phyloP scores from a whole-genome alignment of 2,888 invertebrate genomes.

The Tinea pellionella region DNA sequence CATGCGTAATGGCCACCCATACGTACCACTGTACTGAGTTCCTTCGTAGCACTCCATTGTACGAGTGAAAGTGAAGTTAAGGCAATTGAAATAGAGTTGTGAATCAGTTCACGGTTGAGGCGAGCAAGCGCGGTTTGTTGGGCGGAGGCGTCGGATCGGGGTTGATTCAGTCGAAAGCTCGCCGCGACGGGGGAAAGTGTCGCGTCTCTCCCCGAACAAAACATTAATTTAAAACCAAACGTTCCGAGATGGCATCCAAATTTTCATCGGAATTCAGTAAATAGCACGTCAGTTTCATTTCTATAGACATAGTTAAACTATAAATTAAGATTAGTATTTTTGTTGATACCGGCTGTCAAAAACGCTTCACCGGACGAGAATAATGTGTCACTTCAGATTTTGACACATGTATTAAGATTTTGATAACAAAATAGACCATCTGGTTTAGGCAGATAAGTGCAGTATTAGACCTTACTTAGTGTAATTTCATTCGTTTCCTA shows the following conservation, averaged over 20 bases:
- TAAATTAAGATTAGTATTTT: background rate
- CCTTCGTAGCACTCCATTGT: conserved; percentile 39
- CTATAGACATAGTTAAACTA: background rate
- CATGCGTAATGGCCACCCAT: conserved; percentile 66
- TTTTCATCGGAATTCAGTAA: background rate
- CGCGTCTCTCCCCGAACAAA: conserved; percentile 44
- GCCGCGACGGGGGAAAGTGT: conserved; percentile 53
- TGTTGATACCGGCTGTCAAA: background rate
- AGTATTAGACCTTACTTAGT: background rate
- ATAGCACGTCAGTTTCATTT: conserved; percentile 10
- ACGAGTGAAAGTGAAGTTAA: conserved; percentile 32
- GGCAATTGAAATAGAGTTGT: conserved; percentile 22
- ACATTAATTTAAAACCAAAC: conserved; percentile 50
- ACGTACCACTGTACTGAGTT: conserved; percentile 60
- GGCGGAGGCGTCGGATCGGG: conserved; percentile 65
- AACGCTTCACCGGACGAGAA: background rate
- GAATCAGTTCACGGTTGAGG: conserved; percentile 26
- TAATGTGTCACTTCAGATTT: conserved; percentile 1
- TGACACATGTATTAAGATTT: conserved; percentile 1
- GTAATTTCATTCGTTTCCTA: background rate
- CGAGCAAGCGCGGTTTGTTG: conserved; percentile 66
- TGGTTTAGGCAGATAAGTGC: background rate
- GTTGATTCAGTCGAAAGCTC: conserved; percentile 63
- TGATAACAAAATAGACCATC: background rate
- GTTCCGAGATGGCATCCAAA: conserved; percentile 47